Conservation (phyloP, 1,140 invertebrate species). For the Bombus polaris region DNA sequence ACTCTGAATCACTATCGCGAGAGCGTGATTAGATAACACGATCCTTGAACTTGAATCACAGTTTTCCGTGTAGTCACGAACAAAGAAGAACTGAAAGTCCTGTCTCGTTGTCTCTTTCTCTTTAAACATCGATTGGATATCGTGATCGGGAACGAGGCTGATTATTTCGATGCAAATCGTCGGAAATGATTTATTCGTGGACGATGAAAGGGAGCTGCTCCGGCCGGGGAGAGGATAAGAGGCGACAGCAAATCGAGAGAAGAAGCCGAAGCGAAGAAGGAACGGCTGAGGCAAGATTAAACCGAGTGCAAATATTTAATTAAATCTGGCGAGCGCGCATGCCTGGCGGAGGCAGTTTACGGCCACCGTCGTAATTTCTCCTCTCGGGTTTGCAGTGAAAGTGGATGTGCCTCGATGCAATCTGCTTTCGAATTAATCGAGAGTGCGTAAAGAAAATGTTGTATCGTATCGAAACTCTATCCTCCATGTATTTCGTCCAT, state of each 20-base stretch:
- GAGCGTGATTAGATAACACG: neutral
- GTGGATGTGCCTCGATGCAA: conserved; percentile 49
- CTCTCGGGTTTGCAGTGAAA: conserved; percentile 55
- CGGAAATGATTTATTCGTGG: conserved; percentile 31
- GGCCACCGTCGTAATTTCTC: conserved; percentile 58
- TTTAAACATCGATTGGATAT: neutral
- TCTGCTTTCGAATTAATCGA: conserved; percentile 47
- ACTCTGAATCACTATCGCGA: neutral
- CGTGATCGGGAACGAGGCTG: neutral
- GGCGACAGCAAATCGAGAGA: neutral
- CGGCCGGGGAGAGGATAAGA: neutral
- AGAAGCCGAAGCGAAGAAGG: conserved; percentile 10
- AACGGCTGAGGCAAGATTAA: conserved; percentile 55
- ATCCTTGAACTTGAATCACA: conserved; percentile 10
- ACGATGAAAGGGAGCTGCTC: neutral
- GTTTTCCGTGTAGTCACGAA: neutral
- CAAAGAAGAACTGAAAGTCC: neutral
- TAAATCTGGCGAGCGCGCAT: conserved; percentile 56
- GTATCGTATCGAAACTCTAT: neutral
- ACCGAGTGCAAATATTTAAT: conserved; percentile 74
- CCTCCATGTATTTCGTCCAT: neutral
- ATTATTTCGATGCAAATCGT: conserved; percentile 49
- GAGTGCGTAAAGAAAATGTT: conserved; percentile 16
- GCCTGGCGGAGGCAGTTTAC: conserved; percentile 35
- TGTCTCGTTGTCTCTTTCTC: neutral